phyloP scores from a whole-genome alignment of 2,888 invertebrate genomes.

The Cataglyphis cursor region DNA sequence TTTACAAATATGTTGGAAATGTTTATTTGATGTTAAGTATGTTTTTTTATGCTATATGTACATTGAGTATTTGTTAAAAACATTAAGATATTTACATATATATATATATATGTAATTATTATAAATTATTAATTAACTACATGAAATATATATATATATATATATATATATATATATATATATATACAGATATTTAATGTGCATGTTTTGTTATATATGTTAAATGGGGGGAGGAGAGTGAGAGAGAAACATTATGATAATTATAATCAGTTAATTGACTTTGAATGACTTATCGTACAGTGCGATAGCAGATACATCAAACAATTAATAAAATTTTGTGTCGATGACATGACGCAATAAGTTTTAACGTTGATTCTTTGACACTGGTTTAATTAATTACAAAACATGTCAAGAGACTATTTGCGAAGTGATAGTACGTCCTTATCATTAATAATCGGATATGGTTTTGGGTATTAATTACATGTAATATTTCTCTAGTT shows the following conservation, averaged over 20 bases:
- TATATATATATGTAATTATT: background rate
- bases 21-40: background rate
- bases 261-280: constrained; percentile 10
- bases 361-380: constrained; percentile 28
- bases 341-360: background rate
- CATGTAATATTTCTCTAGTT: background rate
- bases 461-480: constrained; percentile 17
- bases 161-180: no score
- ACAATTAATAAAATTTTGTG: constrained; percentile 15
- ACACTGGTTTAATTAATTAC: constrained; percentile 34
- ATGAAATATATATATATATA: background rate
- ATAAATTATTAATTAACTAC: constrained; percentile 5
- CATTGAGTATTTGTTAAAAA: background rate
- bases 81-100: background rate
- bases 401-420: constrained; percentile 8
- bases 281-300: background rate
- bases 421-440: constrained; percentile 27
- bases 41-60: background rate
- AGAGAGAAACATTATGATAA: background rate
- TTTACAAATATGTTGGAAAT: background rate
- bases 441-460: constrained; percentile 13
- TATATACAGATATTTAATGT: background rate
- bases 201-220: background rate
- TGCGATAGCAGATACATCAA: constrained; percentile 13
- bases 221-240: background rate